phyloP scores from a whole-genome alignment of 2,113 vertebrate genomes.

The Mastomys natalensis region DNA sequence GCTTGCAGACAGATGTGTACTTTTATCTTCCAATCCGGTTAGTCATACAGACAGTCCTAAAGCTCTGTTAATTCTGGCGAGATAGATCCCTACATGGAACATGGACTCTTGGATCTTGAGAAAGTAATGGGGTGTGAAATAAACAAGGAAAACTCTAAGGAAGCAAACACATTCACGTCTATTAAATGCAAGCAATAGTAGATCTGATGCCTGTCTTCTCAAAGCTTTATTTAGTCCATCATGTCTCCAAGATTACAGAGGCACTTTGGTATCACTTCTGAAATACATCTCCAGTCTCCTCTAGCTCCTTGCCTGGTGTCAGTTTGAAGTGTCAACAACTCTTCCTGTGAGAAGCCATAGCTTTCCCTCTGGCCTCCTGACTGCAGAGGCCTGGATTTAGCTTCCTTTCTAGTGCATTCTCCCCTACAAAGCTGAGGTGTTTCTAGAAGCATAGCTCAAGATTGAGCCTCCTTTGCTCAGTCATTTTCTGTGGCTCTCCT shows the following conservation, averaged over 20 bases:
- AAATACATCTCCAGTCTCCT: neutral
- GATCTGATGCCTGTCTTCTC: neutral
- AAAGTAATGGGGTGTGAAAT: neutral
- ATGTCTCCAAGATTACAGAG: neutral
- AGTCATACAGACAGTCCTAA: neutral
- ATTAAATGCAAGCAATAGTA: neutral
- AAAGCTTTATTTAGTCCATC: neutral
- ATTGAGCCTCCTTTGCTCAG: neutral
- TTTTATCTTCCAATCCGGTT: neutral
- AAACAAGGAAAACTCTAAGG: neutral
- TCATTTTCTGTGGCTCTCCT: neutral
- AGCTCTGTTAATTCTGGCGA: neutral
- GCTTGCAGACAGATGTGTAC: neutral
- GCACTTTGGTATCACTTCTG: neutral
- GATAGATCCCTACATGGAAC: too few relatives aligned
- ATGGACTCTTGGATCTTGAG: neutral
- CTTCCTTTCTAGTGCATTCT: neutral
- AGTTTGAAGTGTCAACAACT: neutral
- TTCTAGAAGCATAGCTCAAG: neutral
- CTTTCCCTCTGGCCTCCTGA: neutral
- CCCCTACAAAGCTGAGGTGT: neutral
- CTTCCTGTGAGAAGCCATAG: neutral
- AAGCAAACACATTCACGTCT: neutral
- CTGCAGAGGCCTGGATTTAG: neutral
- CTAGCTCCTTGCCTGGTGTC: neutral